These are phyloP conservation scores for Mesorhabditis spiculigera DNA, from an alignment of 2,888 invertebrate species.

Conservation along the genomic window DNA sequence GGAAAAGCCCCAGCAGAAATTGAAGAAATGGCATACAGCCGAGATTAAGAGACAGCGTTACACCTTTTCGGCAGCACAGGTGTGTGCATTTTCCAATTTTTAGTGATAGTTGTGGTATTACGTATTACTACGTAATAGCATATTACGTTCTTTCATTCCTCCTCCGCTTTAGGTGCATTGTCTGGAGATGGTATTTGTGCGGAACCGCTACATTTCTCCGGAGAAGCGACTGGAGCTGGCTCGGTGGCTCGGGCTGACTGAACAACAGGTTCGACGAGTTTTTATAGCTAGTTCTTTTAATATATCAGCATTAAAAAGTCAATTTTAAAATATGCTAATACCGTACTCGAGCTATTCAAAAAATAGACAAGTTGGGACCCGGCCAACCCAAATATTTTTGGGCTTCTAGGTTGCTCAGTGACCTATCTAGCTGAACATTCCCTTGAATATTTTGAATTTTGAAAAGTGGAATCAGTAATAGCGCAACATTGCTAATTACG, in stretches of 20 bases:
- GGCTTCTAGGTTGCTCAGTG: too few relatives aligned
- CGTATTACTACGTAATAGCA: not conserved
- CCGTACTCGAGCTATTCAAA: not conserved
- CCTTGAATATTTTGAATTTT: too few relatives aligned
- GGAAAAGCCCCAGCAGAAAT: not conserved
- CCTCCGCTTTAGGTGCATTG: not conserved
- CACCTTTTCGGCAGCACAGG: constrained; percentile 5
- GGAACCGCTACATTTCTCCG: constrained; percentile 4
- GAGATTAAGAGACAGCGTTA: not conserved
- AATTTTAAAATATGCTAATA: too few relatives aligned
- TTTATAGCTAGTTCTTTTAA: not conserved
- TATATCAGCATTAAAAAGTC: not conserved
- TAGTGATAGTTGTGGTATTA: too few relatives aligned
- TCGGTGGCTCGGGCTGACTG: not conserved
- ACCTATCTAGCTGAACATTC: too few relatives aligned
- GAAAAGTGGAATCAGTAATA: too few relatives aligned
- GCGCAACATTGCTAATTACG: too few relatives aligned
- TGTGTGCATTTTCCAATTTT: not conserved
- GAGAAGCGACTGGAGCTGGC: constrained; percentile 6
- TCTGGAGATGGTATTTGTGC: not conserved
- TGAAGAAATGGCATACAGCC: too few relatives aligned
- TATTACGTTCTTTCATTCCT: not conserved
- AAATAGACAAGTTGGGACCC: not conserved
- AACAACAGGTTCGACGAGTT: not conserved
- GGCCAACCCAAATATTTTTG: not conserved